A percentile compares a stretch with the other conserved stretches of the same genome.
Evolutionary conservation across 2,797 vertebrate genomes (phyloP).

Genomic region (Podargus strigoides): DNA sequence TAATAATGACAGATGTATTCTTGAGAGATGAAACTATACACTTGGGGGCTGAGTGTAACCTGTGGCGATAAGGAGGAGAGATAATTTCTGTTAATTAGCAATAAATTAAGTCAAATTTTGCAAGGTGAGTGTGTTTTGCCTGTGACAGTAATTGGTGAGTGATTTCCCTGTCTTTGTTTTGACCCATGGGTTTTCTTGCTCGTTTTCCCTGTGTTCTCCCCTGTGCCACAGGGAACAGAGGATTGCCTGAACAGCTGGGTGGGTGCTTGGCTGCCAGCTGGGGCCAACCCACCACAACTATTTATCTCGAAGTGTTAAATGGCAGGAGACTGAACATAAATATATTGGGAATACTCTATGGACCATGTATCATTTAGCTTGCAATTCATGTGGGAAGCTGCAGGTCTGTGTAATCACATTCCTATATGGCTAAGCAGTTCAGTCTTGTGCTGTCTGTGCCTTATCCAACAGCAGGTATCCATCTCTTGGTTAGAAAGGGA

Average conservation of each 20-base stretch:
- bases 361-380: neutral
- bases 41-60: neutral
- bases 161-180: neutral
- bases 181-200: neutral
- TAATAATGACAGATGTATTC: neutral
- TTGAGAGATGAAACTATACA: neutral
- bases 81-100: neutral
- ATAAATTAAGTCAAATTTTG: neutral
- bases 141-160: neutral
- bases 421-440: neutral
- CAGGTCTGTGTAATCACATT: neutral
- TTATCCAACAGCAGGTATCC: neutral
- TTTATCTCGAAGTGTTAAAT: neutral
- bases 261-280: neutral
- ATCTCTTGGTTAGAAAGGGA: neutral
- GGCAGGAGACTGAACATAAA: accelerated
- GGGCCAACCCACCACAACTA: neutral
- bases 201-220: neutral
- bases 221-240: accelerated
- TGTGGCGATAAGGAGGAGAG: neutral
- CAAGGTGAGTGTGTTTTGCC: neutral
- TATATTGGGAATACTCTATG: accelerated
- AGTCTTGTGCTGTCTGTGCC: neutral
- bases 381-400: neutral
- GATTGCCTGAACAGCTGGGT: neutral